These are phyloP conservation scores for Plutomurus gul DNA, from an alignment of 1,140 invertebrate genomes.

Conservation along the genomic window DNA sequence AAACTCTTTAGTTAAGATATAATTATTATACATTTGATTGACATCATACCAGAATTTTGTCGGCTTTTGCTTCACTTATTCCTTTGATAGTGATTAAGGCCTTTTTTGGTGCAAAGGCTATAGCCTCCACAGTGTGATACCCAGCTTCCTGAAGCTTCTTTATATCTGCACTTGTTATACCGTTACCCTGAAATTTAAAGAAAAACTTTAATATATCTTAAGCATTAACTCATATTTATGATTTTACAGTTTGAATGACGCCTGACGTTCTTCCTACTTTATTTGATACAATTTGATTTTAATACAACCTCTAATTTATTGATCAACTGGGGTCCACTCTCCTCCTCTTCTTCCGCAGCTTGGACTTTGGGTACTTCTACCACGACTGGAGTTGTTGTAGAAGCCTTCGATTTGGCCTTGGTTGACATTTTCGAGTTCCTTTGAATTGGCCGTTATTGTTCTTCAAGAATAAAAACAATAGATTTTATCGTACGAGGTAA, in stretches of 20 bases:
- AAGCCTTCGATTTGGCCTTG: neutral
- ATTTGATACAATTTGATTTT: slow-evolving; percentile 23
- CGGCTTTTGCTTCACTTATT: slow-evolving; percentile 95
- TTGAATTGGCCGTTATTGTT: neutral
- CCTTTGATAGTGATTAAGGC: slow-evolving; percentile 88
- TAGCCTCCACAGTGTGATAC: slow-evolving; percentile 91
- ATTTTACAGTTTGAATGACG: neutral
- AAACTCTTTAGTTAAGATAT: neutral
- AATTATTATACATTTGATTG: neutral
- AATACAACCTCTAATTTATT: slow-evolving; percentile 63
- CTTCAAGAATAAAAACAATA: neutral
- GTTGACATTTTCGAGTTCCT: neutral
- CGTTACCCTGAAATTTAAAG: slow-evolving; percentile 60
- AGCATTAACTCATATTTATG: neutral
- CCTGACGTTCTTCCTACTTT: slow-evolving; percentile 2
- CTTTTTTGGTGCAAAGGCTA: slow-evolving; percentile 94
- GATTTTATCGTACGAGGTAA: neutral
- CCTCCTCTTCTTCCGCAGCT: slow-evolving; percentile 61
- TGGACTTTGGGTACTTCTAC: slow-evolving; percentile 52
- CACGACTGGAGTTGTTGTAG: neutral
- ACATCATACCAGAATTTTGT: slow-evolving; percentile 79
- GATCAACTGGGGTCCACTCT: slow-evolving; percentile 65
- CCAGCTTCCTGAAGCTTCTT: slow-evolving; percentile 93
- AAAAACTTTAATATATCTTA: neutral
- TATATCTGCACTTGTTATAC: slow-evolving; percentile 85